Percentiles rank a stretch among this genome's conserved stretches.
Evolutionary conservation across 2,113 vertebrate genomes (phyloP).

Genomic region (Notiomystis cincta): DNA sequence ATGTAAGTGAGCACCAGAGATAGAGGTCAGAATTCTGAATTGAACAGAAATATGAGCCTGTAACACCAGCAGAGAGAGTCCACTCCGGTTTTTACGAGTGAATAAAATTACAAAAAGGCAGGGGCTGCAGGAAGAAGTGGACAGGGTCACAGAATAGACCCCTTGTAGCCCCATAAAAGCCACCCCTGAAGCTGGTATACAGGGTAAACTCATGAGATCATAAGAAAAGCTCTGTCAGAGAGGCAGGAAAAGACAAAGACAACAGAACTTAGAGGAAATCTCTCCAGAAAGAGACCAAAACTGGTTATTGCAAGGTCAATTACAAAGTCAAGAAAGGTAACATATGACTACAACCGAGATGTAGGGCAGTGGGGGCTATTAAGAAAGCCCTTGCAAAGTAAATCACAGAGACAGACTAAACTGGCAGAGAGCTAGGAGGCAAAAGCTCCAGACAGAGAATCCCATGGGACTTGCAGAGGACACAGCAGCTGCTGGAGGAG

Average conservation of each 20-base stretch:
- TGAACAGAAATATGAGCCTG: neutral
- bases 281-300: neutral
- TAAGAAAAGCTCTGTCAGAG: neutral
- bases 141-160: neutral
- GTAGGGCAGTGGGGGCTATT: neutral
- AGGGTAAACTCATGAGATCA: rapidly evolving
- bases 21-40: neutral
- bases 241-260: neutral
- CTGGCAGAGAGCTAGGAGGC: neutral
- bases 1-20: neutral
- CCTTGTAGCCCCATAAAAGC: neutral
- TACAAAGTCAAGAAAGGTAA: neutral
- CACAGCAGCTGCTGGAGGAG: constrained; percentile 11
- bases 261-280: neutral
- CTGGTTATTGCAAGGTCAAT: neutral
- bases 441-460: constrained; percentile 28
- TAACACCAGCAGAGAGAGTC: neutral
- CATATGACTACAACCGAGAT: neutral
- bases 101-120: neutral
- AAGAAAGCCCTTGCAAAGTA: neutral
- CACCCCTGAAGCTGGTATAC: neutral
- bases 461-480: neutral
- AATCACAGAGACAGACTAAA: neutral
- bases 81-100: neutral
- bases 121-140: neutral